A percentile compares a stretch with the other conserved stretches of the same genome.
These are phyloP conservation scores for Pelecanus crispus DNA, from an alignment of 2,113 vertebrate species.

Conservation along the genomic window DNA sequence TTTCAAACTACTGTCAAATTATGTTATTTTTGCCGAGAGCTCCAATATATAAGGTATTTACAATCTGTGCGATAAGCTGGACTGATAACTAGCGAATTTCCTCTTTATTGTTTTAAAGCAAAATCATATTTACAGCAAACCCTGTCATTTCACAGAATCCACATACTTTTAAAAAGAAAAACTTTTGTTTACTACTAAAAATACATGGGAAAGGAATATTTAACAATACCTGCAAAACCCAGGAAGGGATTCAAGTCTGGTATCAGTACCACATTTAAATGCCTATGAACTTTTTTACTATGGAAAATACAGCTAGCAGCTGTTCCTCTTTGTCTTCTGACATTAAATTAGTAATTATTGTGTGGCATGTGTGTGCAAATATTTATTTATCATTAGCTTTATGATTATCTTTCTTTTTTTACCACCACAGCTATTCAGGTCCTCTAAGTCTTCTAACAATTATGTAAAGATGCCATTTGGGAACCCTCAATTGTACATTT, in stretches of 20 bases:
- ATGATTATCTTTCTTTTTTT: not conserved
- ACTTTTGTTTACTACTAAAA: not conserved
- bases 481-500: not conserved
- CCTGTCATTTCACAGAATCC: not conserved
- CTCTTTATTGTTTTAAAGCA: not conserved
- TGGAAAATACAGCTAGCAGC: not conserved
- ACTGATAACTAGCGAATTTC: not conserved
- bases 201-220: not conserved
- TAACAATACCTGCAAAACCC: not conserved
- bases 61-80: not conserved
- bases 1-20: not conserved
- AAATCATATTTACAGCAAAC: not conserved
- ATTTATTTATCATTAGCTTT: slow-evolving; percentile 33
- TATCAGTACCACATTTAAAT: not conserved
- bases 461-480: not conserved
- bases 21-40: not conserved
- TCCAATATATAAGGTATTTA: not conserved
- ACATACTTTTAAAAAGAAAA: not conserved
- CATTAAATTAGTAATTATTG: not conserved
- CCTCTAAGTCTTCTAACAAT: not conserved
- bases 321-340: not conserved
- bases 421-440: not conserved
- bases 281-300: not conserved
- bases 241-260: not conserved
- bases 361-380: not conserved